phyloP scores from a whole-genome alignment of 2,888 invertebrate genomes.

The Steromphala cineraria region DNA sequence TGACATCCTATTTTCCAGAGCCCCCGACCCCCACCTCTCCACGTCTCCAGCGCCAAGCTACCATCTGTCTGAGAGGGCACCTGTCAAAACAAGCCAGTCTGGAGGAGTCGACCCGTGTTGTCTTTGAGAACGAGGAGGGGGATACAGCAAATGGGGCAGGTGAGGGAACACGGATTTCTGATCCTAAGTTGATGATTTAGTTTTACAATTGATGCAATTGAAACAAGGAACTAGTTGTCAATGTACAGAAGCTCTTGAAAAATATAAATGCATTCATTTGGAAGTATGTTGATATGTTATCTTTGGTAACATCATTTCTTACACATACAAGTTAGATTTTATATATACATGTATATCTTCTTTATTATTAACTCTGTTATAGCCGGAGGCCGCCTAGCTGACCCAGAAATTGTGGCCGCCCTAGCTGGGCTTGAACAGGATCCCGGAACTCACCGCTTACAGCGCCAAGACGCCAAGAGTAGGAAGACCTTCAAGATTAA shows the following conservation, averaged over 20 bases:
- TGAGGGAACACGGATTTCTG: not conserved
- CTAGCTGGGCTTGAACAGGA: constrained; percentile 29
- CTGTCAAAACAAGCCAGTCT: constrained; percentile 62
- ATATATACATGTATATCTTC: too few species aligned
- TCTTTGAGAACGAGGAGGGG: constrained; percentile 63
- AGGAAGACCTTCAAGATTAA: constrained; percentile 89
- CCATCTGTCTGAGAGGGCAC: constrained; percentile 59
- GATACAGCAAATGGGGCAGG: constrained; percentile 55
- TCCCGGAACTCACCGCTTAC: constrained; percentile 80
- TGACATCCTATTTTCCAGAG: constrained; percentile 34
- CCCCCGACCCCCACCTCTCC: constrained; percentile 35
- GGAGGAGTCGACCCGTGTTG: constrained; percentile 57
- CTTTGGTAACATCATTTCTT: too few species aligned
- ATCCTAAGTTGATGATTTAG: too few species aligned
- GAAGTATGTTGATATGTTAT: too few species aligned
- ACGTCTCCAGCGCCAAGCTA: constrained; percentile 65
- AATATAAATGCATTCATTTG: too few species aligned
- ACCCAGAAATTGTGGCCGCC: not conserved
- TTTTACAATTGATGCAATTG: too few species aligned
- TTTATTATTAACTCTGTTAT: not conserved
- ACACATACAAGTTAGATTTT: too few species aligned
- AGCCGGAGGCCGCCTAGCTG: constrained; percentile 3
- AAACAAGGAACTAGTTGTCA: too few species aligned
- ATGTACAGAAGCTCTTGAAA: too few species aligned
- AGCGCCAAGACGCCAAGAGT: constrained; percentile 94